Percentiles rank a stretch among this genome's conserved stretches.
Conservation (phyloP, 2,797 vertebrate genomes). For the Babyrousa celebensis region DNA sequence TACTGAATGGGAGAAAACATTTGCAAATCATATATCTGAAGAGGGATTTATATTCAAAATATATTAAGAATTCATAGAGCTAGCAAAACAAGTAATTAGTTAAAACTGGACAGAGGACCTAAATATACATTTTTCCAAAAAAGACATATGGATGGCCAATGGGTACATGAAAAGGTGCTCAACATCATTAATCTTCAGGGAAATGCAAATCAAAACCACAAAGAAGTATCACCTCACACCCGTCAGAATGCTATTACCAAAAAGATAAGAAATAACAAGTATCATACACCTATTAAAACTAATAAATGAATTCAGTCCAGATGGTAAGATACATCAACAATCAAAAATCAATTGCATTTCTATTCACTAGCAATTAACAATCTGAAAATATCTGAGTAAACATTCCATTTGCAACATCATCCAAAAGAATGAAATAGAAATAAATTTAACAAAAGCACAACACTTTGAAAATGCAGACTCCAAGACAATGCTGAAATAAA, state of each 20-base stretch:
- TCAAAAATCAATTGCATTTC: neutral
- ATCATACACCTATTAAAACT: neutral
- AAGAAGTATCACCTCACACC: neutral
- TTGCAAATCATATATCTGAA: neutral
- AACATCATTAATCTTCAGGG: neutral
- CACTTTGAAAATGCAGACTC: neutral
- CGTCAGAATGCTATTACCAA: neutral
- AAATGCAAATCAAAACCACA: neutral
- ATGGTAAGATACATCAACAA: neutral
- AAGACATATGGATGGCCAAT: too few species aligned
- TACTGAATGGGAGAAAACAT: neutral
- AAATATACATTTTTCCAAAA: neutral
- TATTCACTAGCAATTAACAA: neutral
- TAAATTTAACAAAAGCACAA: neutral
- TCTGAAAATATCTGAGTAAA: slow-evolving; percentile 47
- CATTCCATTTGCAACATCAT: neutral
- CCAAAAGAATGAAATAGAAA: slow-evolving; percentile 43
- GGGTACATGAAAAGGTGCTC: neutral
- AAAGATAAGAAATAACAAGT: neutral
- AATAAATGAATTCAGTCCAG: neutral
- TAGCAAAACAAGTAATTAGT: neutral
- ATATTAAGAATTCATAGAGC: neutral
- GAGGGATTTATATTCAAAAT: neutral
- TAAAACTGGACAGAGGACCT: neutral
- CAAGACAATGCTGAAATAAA: neutral